Evolutionary conservation across 2,888 invertebrate genomes (phyloP), one percentile per base, ranked within the genome.

Genomic region (Agonopterix arenella): DNA sequence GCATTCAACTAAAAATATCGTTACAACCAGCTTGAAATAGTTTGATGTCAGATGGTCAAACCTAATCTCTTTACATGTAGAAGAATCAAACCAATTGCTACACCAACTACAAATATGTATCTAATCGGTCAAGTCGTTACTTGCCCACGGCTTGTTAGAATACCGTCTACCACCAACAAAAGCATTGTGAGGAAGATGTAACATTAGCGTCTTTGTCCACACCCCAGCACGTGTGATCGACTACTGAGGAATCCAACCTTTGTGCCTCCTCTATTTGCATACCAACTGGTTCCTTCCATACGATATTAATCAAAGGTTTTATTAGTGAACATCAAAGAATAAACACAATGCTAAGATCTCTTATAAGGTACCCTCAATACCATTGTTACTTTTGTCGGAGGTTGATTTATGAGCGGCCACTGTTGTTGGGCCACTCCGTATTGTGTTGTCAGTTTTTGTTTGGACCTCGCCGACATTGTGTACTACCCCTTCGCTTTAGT

Each of bases 281-380:
- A 86, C 83, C 81, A 76, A 83, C 85, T 80, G 85, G 88, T 86
- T 81, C 77, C 75, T 66, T 77, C 80, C 78, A 88, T 89, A 84
- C 86, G 89, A 88, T 89, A 88, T 88, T 89, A 88, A 89, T 89
- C 89, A 89, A 88, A 86, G 84, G 88, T 88, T 89, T 89, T 89
- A 89, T 89, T 88, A 88, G 85, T 84, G 86, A 88, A 88, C 84
- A 88, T 89, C 88, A 89, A 88, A 89, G 89, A 82, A 80, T 83
- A 78, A 72, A 76, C 80, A 89, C 88, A 89, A 89, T 84, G 72
- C 83, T 84, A 83, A 88, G 86, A 89, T 89, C 88, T 89, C 86
- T 86, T 88, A 86, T 88, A 85, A 85, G 88, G 88, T 85, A 83
- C 89, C 88, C 85, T 88, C 86, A 88, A 86, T 84, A 84, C 84